Conservation (phyloP, 2,113 vertebrate species). For the Tenrec ecaudatus region DNA sequence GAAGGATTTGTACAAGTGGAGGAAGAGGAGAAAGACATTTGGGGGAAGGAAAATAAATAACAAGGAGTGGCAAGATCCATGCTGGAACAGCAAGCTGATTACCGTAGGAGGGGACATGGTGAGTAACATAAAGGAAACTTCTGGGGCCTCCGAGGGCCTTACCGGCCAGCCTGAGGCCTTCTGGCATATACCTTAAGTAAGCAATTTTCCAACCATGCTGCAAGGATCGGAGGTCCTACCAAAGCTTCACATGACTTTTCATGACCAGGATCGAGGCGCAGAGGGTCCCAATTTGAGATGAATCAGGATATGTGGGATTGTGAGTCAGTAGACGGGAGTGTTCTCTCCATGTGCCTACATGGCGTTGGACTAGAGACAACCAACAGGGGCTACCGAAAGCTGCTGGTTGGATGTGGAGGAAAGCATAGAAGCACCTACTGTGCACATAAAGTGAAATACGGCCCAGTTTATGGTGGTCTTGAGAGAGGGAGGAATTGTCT, state of each 20-base stretch:
- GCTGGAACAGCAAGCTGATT: too few species aligned
- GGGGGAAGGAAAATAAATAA: too few species aligned
- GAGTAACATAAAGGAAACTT: too few species aligned
- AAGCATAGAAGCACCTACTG: neutral
- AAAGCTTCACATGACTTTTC: too few species aligned
- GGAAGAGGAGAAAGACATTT: too few species aligned
- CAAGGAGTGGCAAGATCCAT: too few species aligned
- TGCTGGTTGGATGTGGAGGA: neutral
- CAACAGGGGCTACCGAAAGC: neutral
- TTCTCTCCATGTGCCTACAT: neutral
- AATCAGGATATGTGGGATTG: neutral
- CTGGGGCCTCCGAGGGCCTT: too few species aligned
- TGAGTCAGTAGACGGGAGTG: accelerated
- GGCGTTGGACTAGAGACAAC: neutral
- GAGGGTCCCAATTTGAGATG: neutral
- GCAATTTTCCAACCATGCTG: too few species aligned
- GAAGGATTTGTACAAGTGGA: too few species aligned
- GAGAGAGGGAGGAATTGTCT: neutral
- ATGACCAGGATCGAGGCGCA: neutral
- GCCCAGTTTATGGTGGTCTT: neutral
- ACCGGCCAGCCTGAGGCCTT: too few species aligned
- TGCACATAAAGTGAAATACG: neutral
- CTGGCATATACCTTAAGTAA: too few species aligned
- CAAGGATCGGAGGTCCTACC: neutral
- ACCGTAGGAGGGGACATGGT: too few species aligned